Conservation (phyloP, 2,888 invertebrate genomes). For the Azorinus chamasolen region DNA sequence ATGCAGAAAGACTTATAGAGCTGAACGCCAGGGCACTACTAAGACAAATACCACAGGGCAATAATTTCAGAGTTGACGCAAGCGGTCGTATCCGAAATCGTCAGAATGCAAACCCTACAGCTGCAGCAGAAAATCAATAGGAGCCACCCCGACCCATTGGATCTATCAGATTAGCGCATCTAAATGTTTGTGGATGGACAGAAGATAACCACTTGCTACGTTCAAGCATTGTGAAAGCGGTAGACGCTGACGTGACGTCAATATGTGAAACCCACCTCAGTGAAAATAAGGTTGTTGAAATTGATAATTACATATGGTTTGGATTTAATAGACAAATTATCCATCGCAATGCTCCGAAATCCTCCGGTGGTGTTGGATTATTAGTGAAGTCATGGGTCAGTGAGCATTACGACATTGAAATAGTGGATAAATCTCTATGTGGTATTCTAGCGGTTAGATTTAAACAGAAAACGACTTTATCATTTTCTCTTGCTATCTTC, state of each 20-base stretch:
- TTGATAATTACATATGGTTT: constrained; percentile 37
- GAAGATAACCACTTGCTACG: constrained; percentile 33
- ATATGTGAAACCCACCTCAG: constrained; percentile 46
- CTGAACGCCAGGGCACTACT: constrained; percentile 1
- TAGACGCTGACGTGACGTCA: constrained; percentile 39
- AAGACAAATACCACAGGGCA: not conserved
- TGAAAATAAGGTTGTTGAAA: constrained; percentile 8
- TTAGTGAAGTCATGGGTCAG: constrained; percentile 23
- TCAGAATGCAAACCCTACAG: not conserved
- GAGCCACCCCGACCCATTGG: constrained; percentile 28
- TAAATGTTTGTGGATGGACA: constrained; percentile 62
- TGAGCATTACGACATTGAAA: constrained; percentile 15
- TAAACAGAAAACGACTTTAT: constrained; percentile 8
- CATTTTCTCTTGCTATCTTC: constrained; percentile 15
- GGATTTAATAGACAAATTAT: constrained; percentile 29
- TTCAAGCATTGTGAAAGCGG: constrained; percentile 10
- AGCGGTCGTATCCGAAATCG: not conserved
- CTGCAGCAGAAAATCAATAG: too few species aligned
- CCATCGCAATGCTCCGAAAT: constrained; percentile 43
- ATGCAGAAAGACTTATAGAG: constrained; percentile 3
- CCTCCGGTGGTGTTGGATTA: constrained; percentile 46
- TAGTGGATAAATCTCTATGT: constrained; percentile 33
- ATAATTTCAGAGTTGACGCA: constrained; percentile 1
- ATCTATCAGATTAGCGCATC: constrained; percentile 33
- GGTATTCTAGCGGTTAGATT: constrained; percentile 36